Evolutionary conservation across 2,797 vertebrate genomes (phyloP).

Genomic region (Cygnus olor): DNA sequence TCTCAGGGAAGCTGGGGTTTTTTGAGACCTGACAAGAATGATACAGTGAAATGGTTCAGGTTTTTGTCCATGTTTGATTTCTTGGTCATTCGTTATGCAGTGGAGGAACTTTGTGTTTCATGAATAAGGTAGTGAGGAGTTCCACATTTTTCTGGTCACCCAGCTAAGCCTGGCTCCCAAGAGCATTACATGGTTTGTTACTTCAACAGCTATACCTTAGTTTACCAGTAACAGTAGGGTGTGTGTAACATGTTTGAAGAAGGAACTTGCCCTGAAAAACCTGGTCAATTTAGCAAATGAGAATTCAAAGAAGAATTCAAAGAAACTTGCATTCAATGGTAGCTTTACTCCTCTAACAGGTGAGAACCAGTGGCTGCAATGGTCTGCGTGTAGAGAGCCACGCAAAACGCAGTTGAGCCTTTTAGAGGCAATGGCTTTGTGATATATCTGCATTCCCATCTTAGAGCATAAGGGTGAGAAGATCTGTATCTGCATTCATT

Average conservation of each 20-base stretch:
- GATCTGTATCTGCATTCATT: background rate
- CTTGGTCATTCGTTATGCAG: background rate
- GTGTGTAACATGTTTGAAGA: background rate
- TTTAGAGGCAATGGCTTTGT: background rate
- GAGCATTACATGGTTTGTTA: background rate
- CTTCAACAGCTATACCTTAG: background rate
- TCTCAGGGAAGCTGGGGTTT: background rate
- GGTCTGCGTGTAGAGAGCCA: rapidly evolving
- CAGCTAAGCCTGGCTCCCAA: background rate
- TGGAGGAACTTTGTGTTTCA: background rate
- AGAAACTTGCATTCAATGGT: background rate
- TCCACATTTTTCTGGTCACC: background rate
- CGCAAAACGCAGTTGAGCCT: background rate
- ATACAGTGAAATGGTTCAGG: background rate
- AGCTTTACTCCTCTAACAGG: background rate
- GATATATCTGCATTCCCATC: background rate
- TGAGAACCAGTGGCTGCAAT: background rate
- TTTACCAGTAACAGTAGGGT: background rate
- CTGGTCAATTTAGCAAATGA: background rate
- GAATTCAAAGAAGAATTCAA: background rate
- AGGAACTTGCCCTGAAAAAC: background rate
- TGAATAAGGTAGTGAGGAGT: background rate
- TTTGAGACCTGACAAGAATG: background rate
- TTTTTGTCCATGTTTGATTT: background rate
- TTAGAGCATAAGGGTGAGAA: background rate